Evolutionary conservation across 2,113 vertebrate species (phyloP).

Genomic region (rat (Rattus norvegicus)): DNA sequence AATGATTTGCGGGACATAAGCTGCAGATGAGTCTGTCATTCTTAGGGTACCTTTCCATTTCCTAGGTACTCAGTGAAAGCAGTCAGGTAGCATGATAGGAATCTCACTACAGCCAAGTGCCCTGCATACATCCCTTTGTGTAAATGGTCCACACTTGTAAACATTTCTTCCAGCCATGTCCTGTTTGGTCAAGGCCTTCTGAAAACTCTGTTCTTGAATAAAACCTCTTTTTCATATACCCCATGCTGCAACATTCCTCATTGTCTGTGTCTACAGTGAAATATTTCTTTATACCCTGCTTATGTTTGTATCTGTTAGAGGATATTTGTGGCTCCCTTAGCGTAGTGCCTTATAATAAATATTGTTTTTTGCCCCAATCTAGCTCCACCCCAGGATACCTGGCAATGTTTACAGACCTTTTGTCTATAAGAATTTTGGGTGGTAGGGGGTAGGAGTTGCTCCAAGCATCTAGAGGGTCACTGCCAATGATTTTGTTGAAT

Average conservation of each 20-base stretch:
- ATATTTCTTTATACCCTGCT: background rate
- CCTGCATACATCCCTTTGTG: background rate
- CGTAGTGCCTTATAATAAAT: background rate
- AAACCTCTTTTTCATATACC: background rate
- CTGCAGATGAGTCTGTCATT: background rate
- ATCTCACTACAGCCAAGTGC: background rate
- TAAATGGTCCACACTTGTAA: background rate
- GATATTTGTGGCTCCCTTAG: background rate
- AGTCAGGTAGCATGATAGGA: background rate
- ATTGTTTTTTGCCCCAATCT: background rate
- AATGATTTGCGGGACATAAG: conserved; percentile 5
- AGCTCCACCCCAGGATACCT: background rate
- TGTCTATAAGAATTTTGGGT: background rate
- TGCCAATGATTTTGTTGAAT: background rate
- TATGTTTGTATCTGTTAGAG: background rate
- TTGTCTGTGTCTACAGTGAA: background rate
- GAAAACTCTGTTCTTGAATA: background rate
- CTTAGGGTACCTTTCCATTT: background rate
- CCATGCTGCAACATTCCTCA: fast-evolving
- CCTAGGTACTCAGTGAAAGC: background rate
- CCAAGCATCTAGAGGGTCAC: background rate
- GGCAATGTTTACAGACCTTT: background rate
- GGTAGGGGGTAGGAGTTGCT: background rate
- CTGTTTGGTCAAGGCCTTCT: background rate
- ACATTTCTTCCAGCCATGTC: background rate